phyloP scores from a whole-genome alignment of 1,140 invertebrate genomes.

The Saxidomus purpurata region DNA sequence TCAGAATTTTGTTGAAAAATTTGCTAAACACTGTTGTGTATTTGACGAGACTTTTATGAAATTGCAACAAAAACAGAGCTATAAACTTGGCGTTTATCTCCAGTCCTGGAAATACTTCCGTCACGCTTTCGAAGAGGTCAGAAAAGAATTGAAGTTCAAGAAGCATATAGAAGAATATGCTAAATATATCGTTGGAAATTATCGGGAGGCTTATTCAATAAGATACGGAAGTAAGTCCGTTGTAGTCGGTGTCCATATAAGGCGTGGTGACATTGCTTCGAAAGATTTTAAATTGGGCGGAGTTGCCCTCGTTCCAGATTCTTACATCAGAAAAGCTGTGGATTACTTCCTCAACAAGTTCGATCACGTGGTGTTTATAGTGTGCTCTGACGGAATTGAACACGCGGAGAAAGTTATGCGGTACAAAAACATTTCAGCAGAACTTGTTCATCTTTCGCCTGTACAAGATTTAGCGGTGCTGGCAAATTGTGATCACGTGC shows the following conservation, averaged over 20 bases:
- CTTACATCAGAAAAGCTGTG: slow-evolving; percentile 63
- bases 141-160: slow-evolving; percentile 73
- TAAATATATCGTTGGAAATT: slow-evolving; percentile 1
- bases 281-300: not conserved
- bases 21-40: slow-evolving; percentile 35
- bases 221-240: slow-evolving; percentile 8
- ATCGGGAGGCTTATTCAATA: not conserved
- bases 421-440: slow-evolving; percentile 4
- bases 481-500: slow-evolving; percentile 76
- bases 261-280: slow-evolving; percentile 70
- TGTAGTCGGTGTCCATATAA: slow-evolving; percentile 70
- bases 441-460: slow-evolving; percentile 20
- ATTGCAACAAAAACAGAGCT: slow-evolving; percentile 66
- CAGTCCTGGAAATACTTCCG: slow-evolving; percentile 82
- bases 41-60: slow-evolving; percentile 63
- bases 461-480: slow-evolving; percentile 80
- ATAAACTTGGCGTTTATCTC: slow-evolving; percentile 71
- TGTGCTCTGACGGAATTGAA: slow-evolving; percentile 66
- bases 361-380: slow-evolving; percentile 66
- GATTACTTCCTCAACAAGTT: slow-evolving; percentile 56
- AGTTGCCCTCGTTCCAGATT: slow-evolving; percentile 14
- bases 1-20: slow-evolving; percentile 45
- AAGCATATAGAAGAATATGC: slow-evolving; percentile 39
- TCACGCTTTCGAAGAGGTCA: slow-evolving; percentile 62
- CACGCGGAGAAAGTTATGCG: slow-evolving; percentile 50